Percentiles rank a stretch among this genome's conserved stretches.
phyloP scores from a whole-genome alignment of 1,140 invertebrate genomes.

The Phortica variegata region DNA sequence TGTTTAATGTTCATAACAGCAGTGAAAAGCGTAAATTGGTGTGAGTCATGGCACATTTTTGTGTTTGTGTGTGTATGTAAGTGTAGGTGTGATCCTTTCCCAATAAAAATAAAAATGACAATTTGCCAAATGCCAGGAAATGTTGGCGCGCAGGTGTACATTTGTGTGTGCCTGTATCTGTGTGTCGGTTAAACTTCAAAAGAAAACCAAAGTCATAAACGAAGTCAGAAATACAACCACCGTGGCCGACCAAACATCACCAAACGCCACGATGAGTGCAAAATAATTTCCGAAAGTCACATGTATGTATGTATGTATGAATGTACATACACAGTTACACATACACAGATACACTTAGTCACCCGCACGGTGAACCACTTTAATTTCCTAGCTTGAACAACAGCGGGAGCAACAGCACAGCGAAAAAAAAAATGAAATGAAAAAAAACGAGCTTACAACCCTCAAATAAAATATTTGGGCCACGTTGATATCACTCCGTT shows the following conservation, averaged over 20 bases:
- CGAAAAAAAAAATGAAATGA: too few species aligned
- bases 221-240: background rate
- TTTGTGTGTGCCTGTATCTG: constrained; percentile 7
- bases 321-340: constrained; percentile 11
- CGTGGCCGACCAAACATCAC: constrained; percentile 15
- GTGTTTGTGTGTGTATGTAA: background rate
- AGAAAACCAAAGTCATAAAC: background rate
- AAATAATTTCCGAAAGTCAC: constrained; percentile 53
- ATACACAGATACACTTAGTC: constrained; percentile 8
- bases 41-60: too few species aligned
- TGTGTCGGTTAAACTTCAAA: constrained; percentile 4
- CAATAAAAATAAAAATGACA: constrained; percentile 48
- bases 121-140: constrained; percentile 45
- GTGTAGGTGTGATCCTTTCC: background rate
- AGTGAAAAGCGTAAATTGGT: too few species aligned
- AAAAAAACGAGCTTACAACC: too few species aligned
- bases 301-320: constrained; percentile 33
- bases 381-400: constrained; percentile 37
- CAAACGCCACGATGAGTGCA: constrained; percentile 39
- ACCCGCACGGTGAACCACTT: constrained; percentile 35
- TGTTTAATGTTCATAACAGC: too few species aligned
- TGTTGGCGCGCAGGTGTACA: constrained; percentile 21
- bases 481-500: too few species aligned
- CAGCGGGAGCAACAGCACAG: too few species aligned
- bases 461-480: constrained; percentile 28